These are phyloP conservation scores for Chelonoidis abingdonii DNA, from an alignment of 2,113 vertebrate species.

Conservation along the genomic window DNA sequence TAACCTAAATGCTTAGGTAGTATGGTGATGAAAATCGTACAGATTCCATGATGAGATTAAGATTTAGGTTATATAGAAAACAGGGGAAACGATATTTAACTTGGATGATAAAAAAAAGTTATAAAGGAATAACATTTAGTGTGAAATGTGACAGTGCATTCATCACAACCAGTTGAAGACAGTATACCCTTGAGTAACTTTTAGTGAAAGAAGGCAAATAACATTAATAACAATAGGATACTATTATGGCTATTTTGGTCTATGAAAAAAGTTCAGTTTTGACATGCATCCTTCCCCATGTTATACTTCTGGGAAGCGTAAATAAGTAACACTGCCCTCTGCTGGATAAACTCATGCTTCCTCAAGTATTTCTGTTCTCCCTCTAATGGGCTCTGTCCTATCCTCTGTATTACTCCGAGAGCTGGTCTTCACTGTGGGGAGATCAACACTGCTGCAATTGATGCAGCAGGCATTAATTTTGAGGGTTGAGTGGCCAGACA, in stretches of 20 bases:
- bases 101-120: not conserved
- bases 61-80: slow-evolving; percentile 29
- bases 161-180: slow-evolving; percentile 36
- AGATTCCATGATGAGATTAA: not conserved
- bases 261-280: not conserved
- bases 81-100: slow-evolving; percentile 12
- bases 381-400: not conserved
- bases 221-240: not conserved
- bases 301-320: not conserved
- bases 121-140: not conserved
- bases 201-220: not conserved
- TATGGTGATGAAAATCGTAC: not conserved
- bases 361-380: not conserved
- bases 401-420: not conserved
- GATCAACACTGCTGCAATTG: too few relatives aligned
- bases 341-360: not conserved
- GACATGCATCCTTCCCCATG: not conserved
- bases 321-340: not conserved
- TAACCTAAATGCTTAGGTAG: not conserved
- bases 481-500: too few relatives aligned
- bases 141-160: not conserved
- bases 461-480: too few relatives aligned
- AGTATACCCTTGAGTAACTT: not conserved
- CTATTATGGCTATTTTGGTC: not conserved
- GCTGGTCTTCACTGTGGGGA: too few relatives aligned